Conservation (phyloP, 2,113 vertebrate species). For the Gopherus flavomarginatus region DNA sequence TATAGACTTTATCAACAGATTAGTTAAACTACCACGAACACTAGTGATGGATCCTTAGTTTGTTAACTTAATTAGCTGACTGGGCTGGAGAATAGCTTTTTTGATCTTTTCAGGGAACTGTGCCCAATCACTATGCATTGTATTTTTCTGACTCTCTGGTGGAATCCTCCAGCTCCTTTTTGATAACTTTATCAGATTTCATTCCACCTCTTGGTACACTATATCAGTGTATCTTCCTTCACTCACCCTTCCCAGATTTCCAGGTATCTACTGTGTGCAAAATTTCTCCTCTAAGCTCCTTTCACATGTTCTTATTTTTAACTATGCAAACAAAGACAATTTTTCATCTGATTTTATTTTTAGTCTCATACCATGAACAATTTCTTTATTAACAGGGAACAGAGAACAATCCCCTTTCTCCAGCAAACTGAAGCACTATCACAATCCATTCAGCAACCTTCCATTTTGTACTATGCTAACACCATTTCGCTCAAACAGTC, state of each 20-base stretch:
- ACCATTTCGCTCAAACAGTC: not conserved
- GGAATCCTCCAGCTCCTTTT: not conserved
- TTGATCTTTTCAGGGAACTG: not conserved
- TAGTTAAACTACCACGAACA: not conserved
- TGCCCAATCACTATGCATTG: not conserved
- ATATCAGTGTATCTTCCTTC: not conserved
- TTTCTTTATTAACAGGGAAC: not conserved
- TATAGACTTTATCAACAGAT: slow-evolving; percentile 43
- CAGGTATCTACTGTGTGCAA: not conserved
- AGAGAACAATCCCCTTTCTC: not conserved
- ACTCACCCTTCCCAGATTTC: not conserved
- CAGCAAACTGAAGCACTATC: accelerated
- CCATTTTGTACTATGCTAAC: not conserved
- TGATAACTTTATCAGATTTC: not conserved
- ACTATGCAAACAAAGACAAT: not conserved
- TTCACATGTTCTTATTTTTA: not conserved
- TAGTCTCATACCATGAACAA: not conserved
- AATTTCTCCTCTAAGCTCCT: not conserved
- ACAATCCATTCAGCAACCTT: not conserved
- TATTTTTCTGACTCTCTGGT: not conserved
- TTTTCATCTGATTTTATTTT: not conserved
- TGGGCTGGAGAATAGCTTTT: not conserved
- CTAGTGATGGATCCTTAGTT: not conserved
- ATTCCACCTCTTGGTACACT: not conserved
- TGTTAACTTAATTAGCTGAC: not conserved